phyloP scores from a whole-genome alignment of 2,113 vertebrate species.

The Thalassarche chlororhynchos region DNA sequence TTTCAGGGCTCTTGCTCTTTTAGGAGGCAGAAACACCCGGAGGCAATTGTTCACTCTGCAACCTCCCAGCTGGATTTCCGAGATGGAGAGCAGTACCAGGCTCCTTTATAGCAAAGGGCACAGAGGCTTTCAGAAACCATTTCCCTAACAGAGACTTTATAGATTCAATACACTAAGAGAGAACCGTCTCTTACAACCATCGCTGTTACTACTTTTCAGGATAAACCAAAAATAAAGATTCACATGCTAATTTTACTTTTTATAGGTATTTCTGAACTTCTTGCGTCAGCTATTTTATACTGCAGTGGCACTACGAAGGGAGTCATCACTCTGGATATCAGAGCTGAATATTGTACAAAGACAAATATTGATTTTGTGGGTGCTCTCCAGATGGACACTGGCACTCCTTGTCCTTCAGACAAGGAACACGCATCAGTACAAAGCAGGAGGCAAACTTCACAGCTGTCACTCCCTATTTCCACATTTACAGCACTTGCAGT shows the following conservation, averaged over 20 bases:
- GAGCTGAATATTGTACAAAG: not conserved
- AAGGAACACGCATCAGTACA: not conserved
- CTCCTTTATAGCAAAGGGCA: constrained; percentile 59
- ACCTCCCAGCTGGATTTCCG: constrained; percentile 49
- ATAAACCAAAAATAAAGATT: not conserved
- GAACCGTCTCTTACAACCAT: not conserved
- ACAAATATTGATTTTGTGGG: not conserved
- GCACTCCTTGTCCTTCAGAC: not conserved
- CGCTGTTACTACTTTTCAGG: not conserved
- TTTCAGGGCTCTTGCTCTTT: not conserved
- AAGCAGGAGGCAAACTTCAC: not conserved
- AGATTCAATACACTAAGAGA: constrained; percentile 9
- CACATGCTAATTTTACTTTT: not conserved
- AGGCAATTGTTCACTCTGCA: not conserved
- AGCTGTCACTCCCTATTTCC: not conserved
- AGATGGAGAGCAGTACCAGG: constrained; percentile 69
- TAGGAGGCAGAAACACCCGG: not conserved
- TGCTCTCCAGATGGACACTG: not conserved
- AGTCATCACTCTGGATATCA: not conserved
- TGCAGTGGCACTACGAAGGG: not conserved
- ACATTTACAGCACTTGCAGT: not conserved
- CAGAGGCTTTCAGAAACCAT: constrained; percentile 47
- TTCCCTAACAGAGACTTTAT: constrained; percentile 48
- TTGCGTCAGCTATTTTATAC: not conserved
- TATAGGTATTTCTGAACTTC: not conserved